Evolutionary conservation across 2,797 vertebrate species (phyloP).

Genomic region (Menidia menidia): DNA sequence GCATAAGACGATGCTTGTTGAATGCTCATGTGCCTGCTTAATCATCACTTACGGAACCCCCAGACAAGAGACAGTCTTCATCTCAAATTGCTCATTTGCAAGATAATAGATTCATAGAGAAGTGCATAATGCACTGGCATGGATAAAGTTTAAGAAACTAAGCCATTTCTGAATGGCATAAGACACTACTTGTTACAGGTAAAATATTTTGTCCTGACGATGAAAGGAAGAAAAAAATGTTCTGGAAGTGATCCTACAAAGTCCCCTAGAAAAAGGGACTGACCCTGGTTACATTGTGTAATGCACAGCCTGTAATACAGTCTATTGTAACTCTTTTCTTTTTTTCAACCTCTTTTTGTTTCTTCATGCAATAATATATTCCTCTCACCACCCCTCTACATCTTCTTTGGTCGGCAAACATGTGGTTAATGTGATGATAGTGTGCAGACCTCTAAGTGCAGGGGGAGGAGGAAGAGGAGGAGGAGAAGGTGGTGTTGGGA

Average conservation of each 20-base stretch:
- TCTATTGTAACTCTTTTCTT: conserved; percentile 47
- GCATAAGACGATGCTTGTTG: conserved; percentile 28
- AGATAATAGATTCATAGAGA: conserved; percentile 54
- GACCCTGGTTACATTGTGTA: conserved; percentile 37
- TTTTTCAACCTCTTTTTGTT: conserved; percentile 34
- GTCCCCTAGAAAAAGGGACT: neutral
- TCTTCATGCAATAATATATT: conserved; percentile 27
- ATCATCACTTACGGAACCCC: conserved; percentile 28
- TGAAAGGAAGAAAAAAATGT: neutral
- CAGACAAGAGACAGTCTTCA: conserved; percentile 44
- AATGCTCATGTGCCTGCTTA: conserved; percentile 25
- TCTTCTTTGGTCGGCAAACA: conserved; percentile 63
- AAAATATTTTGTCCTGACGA: neutral
- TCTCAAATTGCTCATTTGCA: conserved; percentile 57
- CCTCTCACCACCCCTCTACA: conserved; percentile 30
- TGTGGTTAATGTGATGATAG: conserved; percentile 78
- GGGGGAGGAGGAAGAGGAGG: conserved; percentile 23
- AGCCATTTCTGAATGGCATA: conserved; percentile 5
- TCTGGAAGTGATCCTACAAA: neutral
- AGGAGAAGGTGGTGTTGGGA: neutral
- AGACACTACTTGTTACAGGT: conserved; percentile 18
- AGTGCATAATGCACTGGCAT: conserved; percentile 24
- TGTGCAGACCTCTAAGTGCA: conserved; percentile 68
- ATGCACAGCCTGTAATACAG: conserved; percentile 64
- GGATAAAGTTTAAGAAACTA: conserved; percentile 5